A percentile compares a stretch with the other conserved stretches of the same genome.
Conservation (phyloP, 2,113 vertebrate species). For the Rhineura floridana region DNA sequence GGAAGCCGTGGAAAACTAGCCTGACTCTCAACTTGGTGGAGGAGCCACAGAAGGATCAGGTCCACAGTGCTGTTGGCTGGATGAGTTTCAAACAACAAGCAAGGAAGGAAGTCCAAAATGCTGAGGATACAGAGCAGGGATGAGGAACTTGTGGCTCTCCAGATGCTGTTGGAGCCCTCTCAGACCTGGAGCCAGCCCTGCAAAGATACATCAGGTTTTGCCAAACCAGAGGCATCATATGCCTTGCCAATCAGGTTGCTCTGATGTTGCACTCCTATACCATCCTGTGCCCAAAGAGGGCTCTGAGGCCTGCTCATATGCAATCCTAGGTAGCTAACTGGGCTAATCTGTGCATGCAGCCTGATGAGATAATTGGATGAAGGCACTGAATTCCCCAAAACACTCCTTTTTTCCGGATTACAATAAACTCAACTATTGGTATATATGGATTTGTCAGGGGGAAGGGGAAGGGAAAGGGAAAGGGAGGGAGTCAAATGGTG, state of each 20-base stretch:
- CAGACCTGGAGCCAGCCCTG: too few relatives aligned
- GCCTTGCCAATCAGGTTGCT: neutral
- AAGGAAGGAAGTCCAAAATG: neutral
- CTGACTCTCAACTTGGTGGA: neutral
- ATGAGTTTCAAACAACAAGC: neutral
- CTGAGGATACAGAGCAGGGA: too few relatives aligned
- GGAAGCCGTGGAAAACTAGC: neutral
- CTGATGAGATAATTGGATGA: neutral
- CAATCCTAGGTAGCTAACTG: neutral
- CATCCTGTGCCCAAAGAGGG: neutral
- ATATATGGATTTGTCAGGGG: neutral
- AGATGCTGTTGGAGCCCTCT: neutral
- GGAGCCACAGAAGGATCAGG: neutral
- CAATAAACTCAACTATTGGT: neutral
- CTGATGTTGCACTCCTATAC: neutral
- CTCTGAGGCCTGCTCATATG: neutral
- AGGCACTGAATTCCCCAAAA: too few relatives aligned
- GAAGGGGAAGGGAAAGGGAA: neutral
- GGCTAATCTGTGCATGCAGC: neutral
- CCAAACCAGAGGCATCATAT: neutral
- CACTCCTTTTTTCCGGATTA: neutral
- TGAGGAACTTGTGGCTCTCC: neutral
- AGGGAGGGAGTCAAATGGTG: too few relatives aligned
- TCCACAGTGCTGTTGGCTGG: neutral
- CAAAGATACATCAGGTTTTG: neutral